Evolutionary conservation across 1,140 invertebrate species (phyloP).

Genomic region (Oryctes rhinoceros): DNA sequence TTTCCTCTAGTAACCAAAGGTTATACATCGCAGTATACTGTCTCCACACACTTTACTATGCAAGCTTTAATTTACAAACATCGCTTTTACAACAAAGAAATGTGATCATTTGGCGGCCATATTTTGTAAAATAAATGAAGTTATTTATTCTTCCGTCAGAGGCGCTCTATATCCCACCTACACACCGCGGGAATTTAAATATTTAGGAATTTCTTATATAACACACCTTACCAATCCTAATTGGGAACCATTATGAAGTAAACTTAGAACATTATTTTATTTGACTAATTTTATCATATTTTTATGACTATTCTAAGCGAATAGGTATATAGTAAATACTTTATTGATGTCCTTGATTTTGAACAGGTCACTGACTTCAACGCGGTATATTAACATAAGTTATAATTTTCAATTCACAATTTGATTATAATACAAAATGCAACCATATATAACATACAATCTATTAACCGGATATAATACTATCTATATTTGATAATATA

Average conservation of each 20-base stretch:
- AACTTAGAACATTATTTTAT: not conserved
- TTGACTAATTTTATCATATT: not conserved
- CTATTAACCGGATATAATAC: not conserved
- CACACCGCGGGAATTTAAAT: conserved; percentile 37
- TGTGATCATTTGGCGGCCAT: conserved; percentile 58
- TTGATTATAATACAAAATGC: not conserved
- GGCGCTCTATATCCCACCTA: conserved; percentile 30
- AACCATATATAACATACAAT: not conserved
- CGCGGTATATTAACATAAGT: not conserved
- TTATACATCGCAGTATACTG: conserved; percentile 41
- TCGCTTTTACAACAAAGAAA: conserved; percentile 56
- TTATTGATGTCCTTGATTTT: conserved; percentile 39
- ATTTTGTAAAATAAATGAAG: conserved; percentile 45
- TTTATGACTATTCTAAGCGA: not conserved
- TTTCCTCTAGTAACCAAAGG: conserved; percentile 40
- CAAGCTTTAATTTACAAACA: conserved; percentile 53
- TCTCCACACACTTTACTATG: conserved; percentile 20
- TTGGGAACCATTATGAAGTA: not conserved
- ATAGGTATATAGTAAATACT: conserved; percentile 1
- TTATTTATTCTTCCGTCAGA: not conserved
- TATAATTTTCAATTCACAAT: conserved; percentile 21
- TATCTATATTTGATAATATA: no score
- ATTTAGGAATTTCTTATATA: conserved; percentile 33
- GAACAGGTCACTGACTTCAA: conserved; percentile 36
- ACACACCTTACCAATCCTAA: not conserved